phyloP scores from a whole-genome alignment of 2,888 invertebrate species.

The Lampropteryx suffumata region DNA sequence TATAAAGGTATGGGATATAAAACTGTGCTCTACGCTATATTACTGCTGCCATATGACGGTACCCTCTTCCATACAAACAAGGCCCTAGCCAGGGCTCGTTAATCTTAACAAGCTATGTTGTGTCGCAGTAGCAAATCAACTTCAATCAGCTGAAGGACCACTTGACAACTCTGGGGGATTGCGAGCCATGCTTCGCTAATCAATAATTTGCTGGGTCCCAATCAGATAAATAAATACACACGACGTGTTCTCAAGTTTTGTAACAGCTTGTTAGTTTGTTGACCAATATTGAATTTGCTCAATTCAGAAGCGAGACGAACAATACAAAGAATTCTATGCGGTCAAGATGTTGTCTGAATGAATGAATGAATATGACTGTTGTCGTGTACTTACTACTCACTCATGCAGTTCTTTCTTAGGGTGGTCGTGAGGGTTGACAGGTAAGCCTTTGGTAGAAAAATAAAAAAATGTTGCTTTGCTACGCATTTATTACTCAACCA shows the following conservation, averaged over 20 bases:
- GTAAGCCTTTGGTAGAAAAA: background rate
- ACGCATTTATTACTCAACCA: background rate
- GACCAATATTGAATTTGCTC: no score
- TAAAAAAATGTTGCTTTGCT: background rate
- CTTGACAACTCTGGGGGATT: conserved; percentile 20
- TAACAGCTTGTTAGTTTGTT: no score
- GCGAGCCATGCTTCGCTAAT: background rate
- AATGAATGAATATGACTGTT: no score
- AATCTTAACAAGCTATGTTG: conserved; percentile 14
- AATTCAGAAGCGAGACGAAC: no score
- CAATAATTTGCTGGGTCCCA: background rate
- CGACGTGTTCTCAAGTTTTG: no score
- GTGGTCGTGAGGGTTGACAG: background rate
- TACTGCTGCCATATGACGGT: background rate
- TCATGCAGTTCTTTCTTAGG: no score
- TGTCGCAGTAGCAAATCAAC: conserved; percentile 18
- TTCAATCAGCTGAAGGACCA: conserved; percentile 13
- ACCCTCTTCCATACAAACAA: background rate
- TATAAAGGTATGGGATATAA: no score
- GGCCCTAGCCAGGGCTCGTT: conserved; percentile 6
- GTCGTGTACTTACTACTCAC: no score
- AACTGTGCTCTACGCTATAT: background rate
- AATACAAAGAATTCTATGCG: no score
- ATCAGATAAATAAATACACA: background rate
- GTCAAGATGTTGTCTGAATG: no score